phyloP scores from a whole-genome alignment of 2,888 invertebrate species.

The Monochamus alternatus region DNA sequence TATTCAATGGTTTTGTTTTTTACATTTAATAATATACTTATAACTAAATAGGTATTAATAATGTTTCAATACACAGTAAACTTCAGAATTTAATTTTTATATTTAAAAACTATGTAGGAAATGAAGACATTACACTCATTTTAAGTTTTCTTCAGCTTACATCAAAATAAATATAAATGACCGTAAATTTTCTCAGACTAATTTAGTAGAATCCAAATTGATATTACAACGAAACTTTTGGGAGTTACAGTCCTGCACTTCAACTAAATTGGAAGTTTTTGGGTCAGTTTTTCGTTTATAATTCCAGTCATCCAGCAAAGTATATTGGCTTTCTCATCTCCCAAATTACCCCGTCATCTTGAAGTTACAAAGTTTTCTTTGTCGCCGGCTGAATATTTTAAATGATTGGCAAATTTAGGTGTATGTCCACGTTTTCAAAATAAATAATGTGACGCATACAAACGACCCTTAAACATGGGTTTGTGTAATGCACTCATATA shows the following conservation, averaged over 20 bases:
- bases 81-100: too few species aligned
- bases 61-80: too few species aligned
- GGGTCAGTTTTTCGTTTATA: conserved; percentile 30
- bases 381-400: conserved; percentile 8
- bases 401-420: conserved; percentile 22
- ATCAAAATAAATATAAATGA: too few species aligned
- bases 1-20: too few species aligned
- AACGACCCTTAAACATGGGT: not conserved
- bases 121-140: too few species aligned
- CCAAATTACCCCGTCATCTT: conserved; percentile 36
- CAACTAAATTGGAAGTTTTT: conserved; percentile 31
- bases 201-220: not conserved
- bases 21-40: too few species aligned
- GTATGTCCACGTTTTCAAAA: too few species aligned
- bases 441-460: too few species aligned
- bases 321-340: conserved; percentile 39
- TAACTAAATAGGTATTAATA: too few species aligned
- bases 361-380: conserved; percentile 37
- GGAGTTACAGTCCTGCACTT: conserved; percentile 17
- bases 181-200: not conserved
- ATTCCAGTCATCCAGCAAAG: conserved; percentile 31
- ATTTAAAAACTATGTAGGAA: too few species aligned
- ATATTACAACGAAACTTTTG: conserved; percentile 12
- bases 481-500: not conserved
- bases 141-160: too few species aligned